Percentiles rank a stretch among this genome's conserved stretches.
Evolutionary conservation across 2,888 invertebrate species (phyloP).

Genomic region (Microplitis deprimator): DNA sequence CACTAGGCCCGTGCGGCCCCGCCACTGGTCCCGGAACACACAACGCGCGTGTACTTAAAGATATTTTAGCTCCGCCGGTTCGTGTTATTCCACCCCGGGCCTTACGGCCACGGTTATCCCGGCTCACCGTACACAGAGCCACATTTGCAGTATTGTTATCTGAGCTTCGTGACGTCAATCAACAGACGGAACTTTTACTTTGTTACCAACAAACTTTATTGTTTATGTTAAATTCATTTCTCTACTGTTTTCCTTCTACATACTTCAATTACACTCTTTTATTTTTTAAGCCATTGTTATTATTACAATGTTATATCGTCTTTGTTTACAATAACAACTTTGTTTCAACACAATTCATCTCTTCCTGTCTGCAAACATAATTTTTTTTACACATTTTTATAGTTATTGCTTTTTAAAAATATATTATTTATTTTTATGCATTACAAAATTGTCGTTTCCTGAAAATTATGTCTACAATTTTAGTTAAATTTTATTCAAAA

Average conservation of each 20-base stretch:
- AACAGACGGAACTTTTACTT: not conserved
- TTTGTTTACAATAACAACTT: not conserved
- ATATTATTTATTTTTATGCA: too few relatives aligned
- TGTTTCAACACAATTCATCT: not conserved
- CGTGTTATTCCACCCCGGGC: slow-evolving; percentile 58
- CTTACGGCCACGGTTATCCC: slow-evolving; percentile 65
- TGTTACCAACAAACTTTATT: not conserved
- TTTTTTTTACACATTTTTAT: not conserved
- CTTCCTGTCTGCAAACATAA: not conserved
- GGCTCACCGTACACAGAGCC: slow-evolving; percentile 70
- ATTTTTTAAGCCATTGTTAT: not conserved
- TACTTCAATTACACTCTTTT: not conserved
- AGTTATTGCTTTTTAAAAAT: not conserved
- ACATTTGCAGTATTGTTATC: slow-evolving; percentile 64
- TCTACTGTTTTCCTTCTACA: not conserved
- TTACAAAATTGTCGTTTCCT: too few relatives aligned
- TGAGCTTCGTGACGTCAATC: slow-evolving; percentile 5
- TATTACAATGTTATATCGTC: not conserved
- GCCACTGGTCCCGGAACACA: slow-evolving; percentile 54
- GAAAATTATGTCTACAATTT: too few relatives aligned
- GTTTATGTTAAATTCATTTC: not conserved
- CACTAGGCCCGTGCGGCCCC: slow-evolving; percentile 47
- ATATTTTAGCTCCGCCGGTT: slow-evolving; percentile 58
- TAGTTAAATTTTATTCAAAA: too few relatives aligned
- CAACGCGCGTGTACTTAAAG: slow-evolving; percentile 63